phyloP scores from a whole-genome alignment of 2,797 vertebrate genomes.

The Xenops minutus region DNA sequence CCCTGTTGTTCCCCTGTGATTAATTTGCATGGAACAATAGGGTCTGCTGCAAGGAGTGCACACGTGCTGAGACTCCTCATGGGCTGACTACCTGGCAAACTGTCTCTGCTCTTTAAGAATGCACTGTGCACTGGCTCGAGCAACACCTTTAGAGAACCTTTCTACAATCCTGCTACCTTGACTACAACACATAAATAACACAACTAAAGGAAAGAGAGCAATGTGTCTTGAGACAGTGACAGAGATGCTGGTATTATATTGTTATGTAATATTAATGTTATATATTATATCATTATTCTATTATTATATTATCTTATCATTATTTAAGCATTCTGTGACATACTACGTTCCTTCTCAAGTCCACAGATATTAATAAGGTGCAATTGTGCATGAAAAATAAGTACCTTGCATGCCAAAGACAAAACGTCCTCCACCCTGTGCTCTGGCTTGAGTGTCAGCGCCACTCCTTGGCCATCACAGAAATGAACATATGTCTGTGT shows the following conservation, averaged over 20 bases:
- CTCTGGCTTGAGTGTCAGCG: constrained; percentile 81
- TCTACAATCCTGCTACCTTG: not conserved
- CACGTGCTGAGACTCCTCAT: not conserved
- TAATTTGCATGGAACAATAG: not conserved
- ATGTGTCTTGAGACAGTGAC: not conserved
- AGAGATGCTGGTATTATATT: not conserved
- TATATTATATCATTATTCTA: not conserved
- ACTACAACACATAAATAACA: not conserved
- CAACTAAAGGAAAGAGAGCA: not conserved
- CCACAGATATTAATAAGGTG: not conserved
- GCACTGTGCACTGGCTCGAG: rapidly evolving
- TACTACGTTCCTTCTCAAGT: rapidly evolving
- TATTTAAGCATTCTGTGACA: not conserved
- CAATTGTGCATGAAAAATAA: not conserved
- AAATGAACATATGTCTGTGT: constrained; percentile 78
- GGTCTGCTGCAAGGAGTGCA: not conserved
- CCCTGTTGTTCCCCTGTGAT: not conserved
- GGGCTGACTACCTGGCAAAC: not conserved
- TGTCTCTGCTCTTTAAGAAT: not conserved
- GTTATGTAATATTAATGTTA: not conserved
- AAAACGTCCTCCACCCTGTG: constrained; percentile 85
- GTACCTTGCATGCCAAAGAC: constrained; percentile 88
- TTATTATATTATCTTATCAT: not conserved
- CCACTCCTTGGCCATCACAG: constrained; percentile 81
- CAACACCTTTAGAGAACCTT: not conserved